Percentiles rank a stretch among this genome's conserved stretches.
Evolutionary conservation across 2,888 invertebrate species (phyloP).

Genomic region (Lithosia quadra): DNA sequence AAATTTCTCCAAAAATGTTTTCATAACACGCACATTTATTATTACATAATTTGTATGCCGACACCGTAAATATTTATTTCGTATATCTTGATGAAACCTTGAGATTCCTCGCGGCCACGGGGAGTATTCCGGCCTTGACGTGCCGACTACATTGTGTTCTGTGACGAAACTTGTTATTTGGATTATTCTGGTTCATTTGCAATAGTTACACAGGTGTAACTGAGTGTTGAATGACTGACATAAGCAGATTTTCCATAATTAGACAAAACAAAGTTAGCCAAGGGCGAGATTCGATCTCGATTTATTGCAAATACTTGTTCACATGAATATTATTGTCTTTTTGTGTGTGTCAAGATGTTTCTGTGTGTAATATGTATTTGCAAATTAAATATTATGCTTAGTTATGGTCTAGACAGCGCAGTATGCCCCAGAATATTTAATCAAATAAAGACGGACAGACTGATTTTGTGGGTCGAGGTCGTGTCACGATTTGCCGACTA

Average conservation of each 20-base stretch:
- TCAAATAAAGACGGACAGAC: no score
- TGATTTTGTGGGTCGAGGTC: constrained; percentile 7
- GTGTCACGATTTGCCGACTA: neutral
- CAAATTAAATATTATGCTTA: no score
- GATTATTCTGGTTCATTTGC: constrained; percentile 19
- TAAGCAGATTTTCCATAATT: constrained; percentile 7
- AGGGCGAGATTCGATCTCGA: no score
- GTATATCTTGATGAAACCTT: constrained; percentile 43
- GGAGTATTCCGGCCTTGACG: constrained; percentile 48
- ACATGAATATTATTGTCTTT: no score
- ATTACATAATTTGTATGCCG: constrained; percentile 33
- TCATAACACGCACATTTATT: constrained; percentile 25
- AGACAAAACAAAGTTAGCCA: neutral
- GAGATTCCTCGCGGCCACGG: constrained; percentile 34
- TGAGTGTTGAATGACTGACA: constrained; percentile 9
- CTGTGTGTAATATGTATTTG: no score
- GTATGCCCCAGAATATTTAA: no score
- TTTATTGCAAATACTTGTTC: no score
- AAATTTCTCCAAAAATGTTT: constrained; percentile 27
- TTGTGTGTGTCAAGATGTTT: no score
- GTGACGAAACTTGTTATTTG: constrained; percentile 24
- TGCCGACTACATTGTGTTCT: constrained; percentile 24
- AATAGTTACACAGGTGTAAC: constrained; percentile 8
- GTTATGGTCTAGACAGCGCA: no score
- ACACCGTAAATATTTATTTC: constrained; percentile 31